These are phyloP conservation scores for Phyllopteryx taeniolatus DNA, from an alignment of 2,113 vertebrate genomes.

Conservation along the genomic window DNA sequence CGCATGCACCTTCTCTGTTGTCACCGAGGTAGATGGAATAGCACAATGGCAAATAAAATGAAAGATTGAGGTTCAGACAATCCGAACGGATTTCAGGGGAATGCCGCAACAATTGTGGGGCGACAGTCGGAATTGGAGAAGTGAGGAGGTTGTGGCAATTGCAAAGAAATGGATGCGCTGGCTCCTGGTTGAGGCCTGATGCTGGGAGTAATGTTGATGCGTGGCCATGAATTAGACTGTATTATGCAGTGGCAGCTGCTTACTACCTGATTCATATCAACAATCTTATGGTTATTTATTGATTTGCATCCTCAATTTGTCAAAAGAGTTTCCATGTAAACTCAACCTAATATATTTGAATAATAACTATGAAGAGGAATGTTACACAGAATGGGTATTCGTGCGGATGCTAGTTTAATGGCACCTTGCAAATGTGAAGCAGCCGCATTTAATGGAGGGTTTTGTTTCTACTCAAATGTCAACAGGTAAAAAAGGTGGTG, in stretches of 20 bases:
- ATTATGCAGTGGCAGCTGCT: conserved; percentile 75
- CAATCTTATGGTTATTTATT: conserved; percentile 74
- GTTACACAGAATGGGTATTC: conserved; percentile 43
- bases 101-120: conserved; percentile 38
- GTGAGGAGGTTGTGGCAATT: conserved; percentile 56
- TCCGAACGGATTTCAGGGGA: conserved; percentile 24
- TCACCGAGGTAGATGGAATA: neutral
- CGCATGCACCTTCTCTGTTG: neutral
- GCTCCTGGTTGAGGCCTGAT: conserved; percentile 71
- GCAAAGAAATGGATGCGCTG: conserved; percentile 71
- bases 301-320: conserved; percentile 75
- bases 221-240: conserved; percentile 73
- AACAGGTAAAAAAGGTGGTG: neutral
- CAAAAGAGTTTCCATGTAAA: conserved; percentile 60
- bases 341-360: conserved; percentile 41
- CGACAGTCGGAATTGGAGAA: conserved; percentile 55
- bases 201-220: conserved; percentile 75
- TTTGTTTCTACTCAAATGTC: conserved; percentile 40
- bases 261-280: conserved; percentile 76
- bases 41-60: neutral
- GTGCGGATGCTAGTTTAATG: conserved; percentile 30
- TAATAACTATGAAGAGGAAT: conserved; percentile 51
- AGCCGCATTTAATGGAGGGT: conserved; percentile 38
- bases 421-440: conserved; percentile 24
- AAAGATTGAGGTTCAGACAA: neutral